A percentile compares a stretch with the other conserved stretches of the same genome.
phyloP scores from a whole-genome alignment of 2,888 invertebrate species.

The Campoplex nolae region DNA sequence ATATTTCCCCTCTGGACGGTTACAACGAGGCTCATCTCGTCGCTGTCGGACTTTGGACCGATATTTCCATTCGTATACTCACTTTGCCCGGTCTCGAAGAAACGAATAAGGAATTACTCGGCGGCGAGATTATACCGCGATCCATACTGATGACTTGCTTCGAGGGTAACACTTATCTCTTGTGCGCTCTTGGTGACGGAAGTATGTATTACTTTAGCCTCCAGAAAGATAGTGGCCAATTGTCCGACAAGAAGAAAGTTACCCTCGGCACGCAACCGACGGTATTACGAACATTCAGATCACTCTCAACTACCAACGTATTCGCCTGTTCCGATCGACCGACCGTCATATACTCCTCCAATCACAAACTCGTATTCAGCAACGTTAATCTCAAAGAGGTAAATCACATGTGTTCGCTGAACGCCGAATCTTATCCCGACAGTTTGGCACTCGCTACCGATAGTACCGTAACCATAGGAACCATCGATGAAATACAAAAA shows the following conservation, averaged over 20 bases:
- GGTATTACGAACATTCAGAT: constrained; percentile 94
- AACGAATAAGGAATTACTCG: constrained; percentile 94
- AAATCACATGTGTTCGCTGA: constrained; percentile 98
- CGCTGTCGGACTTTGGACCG: constrained; percentile 98
- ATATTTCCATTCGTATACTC: constrained; percentile 96
- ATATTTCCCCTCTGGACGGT: constrained; percentile 92
- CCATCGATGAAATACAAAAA: constrained; percentile 99
- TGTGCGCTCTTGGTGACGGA: constrained; percentile 98
- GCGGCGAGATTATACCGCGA: constrained; percentile 98
- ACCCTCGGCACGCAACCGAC: constrained; percentile 99
- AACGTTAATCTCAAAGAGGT: constrained; percentile 98
- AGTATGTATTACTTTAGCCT: constrained; percentile 98
- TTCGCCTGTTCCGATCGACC: constrained; percentile 99
- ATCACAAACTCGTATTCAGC: constrained; percentile 99
- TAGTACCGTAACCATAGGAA: constrained; percentile 96
- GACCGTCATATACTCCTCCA: constrained; percentile 99
- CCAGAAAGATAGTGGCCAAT: constrained; percentile 89
- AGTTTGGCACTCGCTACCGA: constrained; percentile 95
- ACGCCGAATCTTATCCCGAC: constrained; percentile 97
- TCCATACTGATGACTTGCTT: constrained; percentile 97
- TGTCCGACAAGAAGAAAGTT: constrained; percentile 97
- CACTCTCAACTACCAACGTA: constrained; percentile 96
- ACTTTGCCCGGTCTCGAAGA: constrained; percentile 92
- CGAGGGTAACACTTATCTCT: constrained; percentile 95
- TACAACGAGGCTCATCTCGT: constrained; percentile 89